Evolutionary conservation across 2,113 vertebrate genomes (phyloP).

Genomic region (Burhinus oedicnemus): DNA sequence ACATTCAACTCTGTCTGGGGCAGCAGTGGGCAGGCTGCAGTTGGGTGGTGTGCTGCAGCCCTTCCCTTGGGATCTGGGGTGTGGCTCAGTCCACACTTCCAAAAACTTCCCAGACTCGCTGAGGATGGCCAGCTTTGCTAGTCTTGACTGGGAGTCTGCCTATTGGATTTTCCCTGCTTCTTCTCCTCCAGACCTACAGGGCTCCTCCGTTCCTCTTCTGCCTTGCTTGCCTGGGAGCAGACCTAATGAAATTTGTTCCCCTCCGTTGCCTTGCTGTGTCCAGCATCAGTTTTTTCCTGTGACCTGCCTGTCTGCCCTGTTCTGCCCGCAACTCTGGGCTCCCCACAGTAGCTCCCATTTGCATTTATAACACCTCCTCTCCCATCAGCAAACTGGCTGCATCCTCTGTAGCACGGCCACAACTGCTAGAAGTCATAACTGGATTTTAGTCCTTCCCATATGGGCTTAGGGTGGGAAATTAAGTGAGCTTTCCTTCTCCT

Average conservation of each 20-base stretch:
- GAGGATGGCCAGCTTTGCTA: not conserved
- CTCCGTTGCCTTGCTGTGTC: not conserved
- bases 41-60: not conserved
- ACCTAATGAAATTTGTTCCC: not conserved
- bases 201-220: not conserved
- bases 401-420: not conserved
- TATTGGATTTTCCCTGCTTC: not conserved
- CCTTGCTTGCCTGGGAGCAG: not conserved
- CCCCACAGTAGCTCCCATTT: not conserved
- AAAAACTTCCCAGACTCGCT: rapidly evolving
- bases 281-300: not conserved
- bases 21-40: not conserved
- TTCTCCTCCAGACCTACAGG: not conserved
- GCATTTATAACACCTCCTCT: not conserved
- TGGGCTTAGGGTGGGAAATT: not conserved
- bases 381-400: not conserved
- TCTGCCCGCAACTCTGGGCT: rapidly evolving
- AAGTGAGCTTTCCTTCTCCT: not conserved
- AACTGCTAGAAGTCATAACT: not conserved
- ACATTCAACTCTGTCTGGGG: not conserved
- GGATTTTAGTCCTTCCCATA: not conserved
- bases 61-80: not conserved
- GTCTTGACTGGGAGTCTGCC: not conserved
- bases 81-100: not conserved
- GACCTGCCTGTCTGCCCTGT: not conserved